Conservation (phyloP, 2,888 invertebrate genomes). For the Agrotis exclamationis region DNA sequence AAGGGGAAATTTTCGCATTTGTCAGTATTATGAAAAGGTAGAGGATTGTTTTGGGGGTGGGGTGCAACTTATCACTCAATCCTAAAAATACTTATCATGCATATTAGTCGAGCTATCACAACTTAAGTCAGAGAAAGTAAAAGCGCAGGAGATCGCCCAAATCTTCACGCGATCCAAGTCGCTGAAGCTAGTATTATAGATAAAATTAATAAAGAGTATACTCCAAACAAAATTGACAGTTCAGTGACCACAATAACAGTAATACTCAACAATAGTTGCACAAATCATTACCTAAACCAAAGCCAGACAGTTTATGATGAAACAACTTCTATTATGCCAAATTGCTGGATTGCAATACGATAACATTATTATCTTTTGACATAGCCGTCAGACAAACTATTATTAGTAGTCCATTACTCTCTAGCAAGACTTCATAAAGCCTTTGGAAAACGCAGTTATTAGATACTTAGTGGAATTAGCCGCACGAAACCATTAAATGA, state of each 20-base stretch:
- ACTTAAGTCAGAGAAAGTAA: no score
- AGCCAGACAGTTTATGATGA: constrained; percentile 21
- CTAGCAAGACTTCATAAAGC: not conserved
- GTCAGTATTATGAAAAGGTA: no score
- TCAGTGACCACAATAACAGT: constrained; percentile 1
- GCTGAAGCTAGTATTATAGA: not conserved
- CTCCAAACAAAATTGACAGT: not conserved
- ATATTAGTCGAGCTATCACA: no score
- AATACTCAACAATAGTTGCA: not conserved
- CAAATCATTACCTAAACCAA: constrained; percentile 20
- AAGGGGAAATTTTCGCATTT: not conserved
- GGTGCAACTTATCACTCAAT: no score
- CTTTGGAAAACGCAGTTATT: not conserved
- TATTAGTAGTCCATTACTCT: constrained; percentile 8
- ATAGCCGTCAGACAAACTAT: not conserved
- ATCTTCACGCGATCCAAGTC: no score
- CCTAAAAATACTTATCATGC: no score
- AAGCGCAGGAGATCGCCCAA: no score
- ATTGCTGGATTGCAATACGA: constrained; percentile 1
- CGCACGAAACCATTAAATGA: not conserved
- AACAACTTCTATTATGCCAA: constrained; percentile 19
- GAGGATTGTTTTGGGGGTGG: no score
- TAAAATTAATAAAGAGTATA: not conserved
- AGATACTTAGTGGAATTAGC: not conserved
- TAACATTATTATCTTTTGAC: constrained; percentile 25